phyloP scores from a whole-genome alignment of 2,888 invertebrate genomes.

The Panzeria rudis region DNA sequence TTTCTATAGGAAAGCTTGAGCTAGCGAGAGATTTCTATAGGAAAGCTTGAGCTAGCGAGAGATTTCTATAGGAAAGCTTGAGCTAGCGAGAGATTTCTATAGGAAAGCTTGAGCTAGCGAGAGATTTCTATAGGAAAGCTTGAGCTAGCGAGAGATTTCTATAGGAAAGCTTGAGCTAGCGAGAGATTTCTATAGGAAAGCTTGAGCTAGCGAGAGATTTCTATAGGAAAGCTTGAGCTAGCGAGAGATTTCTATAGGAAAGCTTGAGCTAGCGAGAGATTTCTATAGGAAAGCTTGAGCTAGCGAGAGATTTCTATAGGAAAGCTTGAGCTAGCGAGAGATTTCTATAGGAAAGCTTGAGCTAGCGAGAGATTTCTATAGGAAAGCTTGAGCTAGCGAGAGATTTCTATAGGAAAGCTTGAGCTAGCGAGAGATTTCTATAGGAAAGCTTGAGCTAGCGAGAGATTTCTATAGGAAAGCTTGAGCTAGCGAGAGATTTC shows the following conservation, averaged over 20 bases:
- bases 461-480: not conserved
- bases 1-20: too few relatives aligned
- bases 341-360: not conserved
- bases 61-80: not conserved
- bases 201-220: too few relatives aligned
- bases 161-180: not conserved
- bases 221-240: too few relatives aligned
- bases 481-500: not conserved
- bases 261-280: not conserved
- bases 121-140: too few relatives aligned
- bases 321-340: too few relatives aligned
- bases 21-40: too few relatives aligned
- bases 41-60: too few relatives aligned
- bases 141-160: not conserved
- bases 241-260: not conserved
- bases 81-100: not conserved
- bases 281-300: not conserved
- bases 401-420: too few relatives aligned
- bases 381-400: too few relatives aligned
- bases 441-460: not conserved
- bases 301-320: not conserved
- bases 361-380: too few relatives aligned
- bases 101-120: not conserved
- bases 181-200: too few relatives aligned
- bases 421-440: not conserved